Percentiles rank a stretch among this genome's conserved stretches.
These are phyloP conservation scores for Agonopterix subpropinquella DNA, from an alignment of 2,888 invertebrate genomes.

Conservation along the genomic window DNA sequence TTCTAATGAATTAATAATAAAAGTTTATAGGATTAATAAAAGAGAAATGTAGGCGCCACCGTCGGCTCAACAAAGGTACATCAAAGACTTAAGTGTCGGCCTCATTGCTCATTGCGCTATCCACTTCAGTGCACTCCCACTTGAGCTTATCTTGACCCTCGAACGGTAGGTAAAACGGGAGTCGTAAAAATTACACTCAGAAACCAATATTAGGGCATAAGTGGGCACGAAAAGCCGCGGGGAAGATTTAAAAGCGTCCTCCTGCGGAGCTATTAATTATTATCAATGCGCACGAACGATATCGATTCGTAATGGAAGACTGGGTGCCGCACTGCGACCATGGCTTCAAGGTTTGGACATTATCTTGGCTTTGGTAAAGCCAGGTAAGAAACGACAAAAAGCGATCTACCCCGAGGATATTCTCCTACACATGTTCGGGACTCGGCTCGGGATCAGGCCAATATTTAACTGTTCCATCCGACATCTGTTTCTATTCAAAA, in stretches of 20 bases:
- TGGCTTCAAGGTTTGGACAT: conserved; percentile 26
- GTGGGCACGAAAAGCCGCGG: conserved; percentile 42
- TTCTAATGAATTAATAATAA: conserved; percentile 41
- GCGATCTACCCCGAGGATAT: conserved; percentile 35
- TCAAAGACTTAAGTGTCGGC: conserved; percentile 59
- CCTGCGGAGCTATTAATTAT: conserved; percentile 55
- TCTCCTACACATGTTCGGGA: conserved; percentile 38
- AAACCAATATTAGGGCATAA: conserved; percentile 46
- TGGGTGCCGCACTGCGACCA: conserved; percentile 53
- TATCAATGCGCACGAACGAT: conserved; percentile 53
- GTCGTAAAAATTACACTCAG: conserved; percentile 66
- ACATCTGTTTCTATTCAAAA: conserved; percentile 52
- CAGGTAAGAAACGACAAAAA: conserved; percentile 39
- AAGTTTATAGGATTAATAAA: conserved; percentile 44
- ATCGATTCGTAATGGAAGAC: conserved; percentile 62
- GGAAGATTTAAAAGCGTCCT: conserved; percentile 33
- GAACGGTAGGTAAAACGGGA: conserved; percentile 63
- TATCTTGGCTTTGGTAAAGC: conserved; percentile 28
- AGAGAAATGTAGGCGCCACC: conserved; percentile 32
- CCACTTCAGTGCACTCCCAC: conserved; percentile 48
- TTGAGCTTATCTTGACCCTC: conserved; percentile 62
- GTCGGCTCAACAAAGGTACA: conserved; percentile 38
- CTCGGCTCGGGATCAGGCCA: conserved; percentile 32
- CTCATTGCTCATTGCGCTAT: conserved; percentile 37
- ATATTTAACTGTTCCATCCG: conserved; percentile 40